Evolutionary conservation across 1,140 invertebrate species (phyloP).

Genomic region (Drosophila nigrodunni): DNA sequence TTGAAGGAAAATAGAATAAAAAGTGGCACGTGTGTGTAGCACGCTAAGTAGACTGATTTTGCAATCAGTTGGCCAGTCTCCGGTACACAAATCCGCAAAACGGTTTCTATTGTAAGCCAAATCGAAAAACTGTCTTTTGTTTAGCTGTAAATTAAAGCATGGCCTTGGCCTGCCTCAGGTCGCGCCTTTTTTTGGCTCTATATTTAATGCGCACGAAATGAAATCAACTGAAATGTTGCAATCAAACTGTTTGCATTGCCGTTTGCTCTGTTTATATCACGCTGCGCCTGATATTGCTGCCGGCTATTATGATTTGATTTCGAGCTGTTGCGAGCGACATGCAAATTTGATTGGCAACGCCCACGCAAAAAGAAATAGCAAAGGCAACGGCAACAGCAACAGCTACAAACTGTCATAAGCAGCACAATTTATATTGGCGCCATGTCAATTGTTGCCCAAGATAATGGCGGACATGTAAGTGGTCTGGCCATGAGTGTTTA

Average conservation of each 20-base stretch:
- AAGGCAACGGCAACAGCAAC: conserved; percentile 10
- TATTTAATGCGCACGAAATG: conserved; percentile 73
- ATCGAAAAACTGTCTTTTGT: conserved; percentile 65
- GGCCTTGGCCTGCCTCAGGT: conserved; percentile 63
- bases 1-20: conserved; percentile 13
- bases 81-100: conserved; percentile 22
- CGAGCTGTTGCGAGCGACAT: conserved; percentile 68
- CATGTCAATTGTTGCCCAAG: conserved; percentile 55
- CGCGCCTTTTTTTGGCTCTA: conserved; percentile 63
- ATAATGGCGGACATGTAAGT: conserved; percentile 48
- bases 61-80: conserved; percentile 47
- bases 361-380: conserved; percentile 54
- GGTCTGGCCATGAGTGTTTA: conserved; percentile 50
- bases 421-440: conserved; percentile 64
- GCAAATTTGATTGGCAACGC: conserved; percentile 79
- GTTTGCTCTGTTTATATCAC: conserved; percentile 46
- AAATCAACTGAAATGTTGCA: conserved; percentile 59
- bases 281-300: conserved; percentile 34
- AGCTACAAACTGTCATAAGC: conserved; percentile 67
- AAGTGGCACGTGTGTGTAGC: conserved; percentile 71
- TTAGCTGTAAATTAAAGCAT: conserved; percentile 57
- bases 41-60: conserved; percentile 31
- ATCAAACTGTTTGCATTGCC: conserved; percentile 20
- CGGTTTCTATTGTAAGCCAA: conserved; percentile 18
- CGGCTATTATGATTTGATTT: conserved; percentile 68